These are phyloP conservation scores for Megathymus violae DNA, from an alignment of 1,140 invertebrate species.

Conservation along the genomic window DNA sequence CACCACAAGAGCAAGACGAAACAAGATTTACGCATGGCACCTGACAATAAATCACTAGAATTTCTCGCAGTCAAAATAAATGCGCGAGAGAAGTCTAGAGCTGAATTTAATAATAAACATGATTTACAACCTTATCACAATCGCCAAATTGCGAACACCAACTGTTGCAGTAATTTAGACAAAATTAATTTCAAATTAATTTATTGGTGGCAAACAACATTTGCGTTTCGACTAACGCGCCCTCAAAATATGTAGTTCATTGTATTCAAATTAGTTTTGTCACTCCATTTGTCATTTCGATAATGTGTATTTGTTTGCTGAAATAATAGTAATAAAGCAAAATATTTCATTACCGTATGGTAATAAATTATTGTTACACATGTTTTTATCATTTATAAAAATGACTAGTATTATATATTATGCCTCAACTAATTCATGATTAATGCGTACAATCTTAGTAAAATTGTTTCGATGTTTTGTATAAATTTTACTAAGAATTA, in stretches of 20 bases:
- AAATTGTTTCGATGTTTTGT: too few relatives aligned
- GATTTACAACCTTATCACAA: slow-evolving; percentile 45
- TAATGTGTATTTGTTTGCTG: slow-evolving; percentile 26
- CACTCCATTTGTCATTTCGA: slow-evolving; percentile 31
- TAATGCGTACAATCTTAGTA: too few relatives aligned
- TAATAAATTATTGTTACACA: slow-evolving; percentile 22
- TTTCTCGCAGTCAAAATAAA: slow-evolving; percentile 26
- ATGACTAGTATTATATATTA: too few relatives aligned
- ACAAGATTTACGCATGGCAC: slow-evolving; percentile 24
- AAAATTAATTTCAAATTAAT: slow-evolving; percentile 50
- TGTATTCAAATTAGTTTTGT: slow-evolving; percentile 33
- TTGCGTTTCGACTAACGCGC: slow-evolving; percentile 26
- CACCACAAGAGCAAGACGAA: slow-evolving; percentile 6
- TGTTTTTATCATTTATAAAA: too few relatives aligned
- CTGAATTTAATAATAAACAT: slow-evolving; percentile 45
- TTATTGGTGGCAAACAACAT: slow-evolving; percentile 38
- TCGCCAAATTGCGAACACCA: slow-evolving; percentile 43
- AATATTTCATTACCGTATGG: slow-evolving; percentile 29
- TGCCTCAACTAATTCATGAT: too few relatives aligned
- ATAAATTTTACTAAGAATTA: too few relatives aligned
- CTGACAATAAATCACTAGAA: slow-evolving; percentile 19
- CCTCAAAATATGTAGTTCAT: slow-evolving; percentile 30
- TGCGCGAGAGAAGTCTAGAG: slow-evolving; percentile 34
- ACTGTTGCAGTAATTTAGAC: slow-evolving; percentile 41
- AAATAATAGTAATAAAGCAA: slow-evolving; percentile 7